These are phyloP conservation scores for Melanaphis sacchari DNA, from an alignment of 1,140 invertebrate genomes.

Conservation along the genomic window DNA sequence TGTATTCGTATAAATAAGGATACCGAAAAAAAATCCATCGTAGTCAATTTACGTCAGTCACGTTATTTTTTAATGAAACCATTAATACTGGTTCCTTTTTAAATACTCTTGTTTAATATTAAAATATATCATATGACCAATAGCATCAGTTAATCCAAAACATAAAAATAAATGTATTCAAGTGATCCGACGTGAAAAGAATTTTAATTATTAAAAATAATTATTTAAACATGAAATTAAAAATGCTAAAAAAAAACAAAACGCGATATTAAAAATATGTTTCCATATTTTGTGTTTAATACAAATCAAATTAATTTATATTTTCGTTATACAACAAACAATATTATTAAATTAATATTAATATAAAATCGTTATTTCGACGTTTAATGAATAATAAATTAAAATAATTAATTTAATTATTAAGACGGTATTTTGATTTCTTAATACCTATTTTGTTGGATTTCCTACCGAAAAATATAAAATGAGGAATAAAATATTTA, in stretches of 20 bases:
- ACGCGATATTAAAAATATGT: background rate
- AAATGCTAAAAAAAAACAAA: background rate
- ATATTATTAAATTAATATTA: background rate
- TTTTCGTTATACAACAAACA: background rate
- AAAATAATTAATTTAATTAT: background rate
- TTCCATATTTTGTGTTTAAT: background rate
- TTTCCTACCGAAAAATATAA: background rate
- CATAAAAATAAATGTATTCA: background rate
- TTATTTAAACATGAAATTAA: background rate
- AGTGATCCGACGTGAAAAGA: background rate
- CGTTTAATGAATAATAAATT: background rate
- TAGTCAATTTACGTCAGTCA: background rate
- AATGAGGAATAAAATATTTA: background rate
- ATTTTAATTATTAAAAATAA: background rate
- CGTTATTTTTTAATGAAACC: background rate
- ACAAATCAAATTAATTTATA: background rate
- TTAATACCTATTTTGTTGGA: background rate
- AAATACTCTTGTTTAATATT: background rate
- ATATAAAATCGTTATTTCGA: background rate
- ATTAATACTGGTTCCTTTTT: background rate
- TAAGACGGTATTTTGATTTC: background rate
- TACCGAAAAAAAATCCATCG: background rate
- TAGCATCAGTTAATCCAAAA: background rate
- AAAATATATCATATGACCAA: background rate
- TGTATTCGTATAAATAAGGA: background rate